Conservation (phyloP, 35 echinoderm and acorn worm species). For the Lytechinus pictus region DNA sequence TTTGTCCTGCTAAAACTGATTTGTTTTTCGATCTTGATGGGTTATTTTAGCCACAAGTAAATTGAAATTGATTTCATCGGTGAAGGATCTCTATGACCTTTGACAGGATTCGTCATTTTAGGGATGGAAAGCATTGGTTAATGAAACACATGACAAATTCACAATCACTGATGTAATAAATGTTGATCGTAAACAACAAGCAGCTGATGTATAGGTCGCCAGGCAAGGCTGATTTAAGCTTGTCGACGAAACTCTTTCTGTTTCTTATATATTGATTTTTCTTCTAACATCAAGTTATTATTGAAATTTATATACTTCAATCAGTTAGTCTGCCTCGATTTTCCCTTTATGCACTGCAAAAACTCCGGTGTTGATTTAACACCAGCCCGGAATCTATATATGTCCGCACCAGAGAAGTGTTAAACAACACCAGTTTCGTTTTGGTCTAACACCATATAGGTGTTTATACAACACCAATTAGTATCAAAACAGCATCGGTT, state of each 20-base stretch:
- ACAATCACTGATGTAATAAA: background rate
- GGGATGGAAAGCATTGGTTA: background rate
- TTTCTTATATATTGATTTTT: too few relatives aligned
- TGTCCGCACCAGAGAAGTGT: too few relatives aligned
- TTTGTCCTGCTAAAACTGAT: too few relatives aligned
- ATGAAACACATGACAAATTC: background rate
- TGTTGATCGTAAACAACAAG: background rate
- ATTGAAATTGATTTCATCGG: background rate
- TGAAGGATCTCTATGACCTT: background rate
- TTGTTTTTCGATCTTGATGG: too few relatives aligned
- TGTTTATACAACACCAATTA: too few relatives aligned
- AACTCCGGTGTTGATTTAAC: too few relatives aligned
- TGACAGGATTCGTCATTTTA: background rate
- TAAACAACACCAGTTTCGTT: too few relatives aligned
- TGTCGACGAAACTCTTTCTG: background rate
- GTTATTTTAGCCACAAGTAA: background rate
- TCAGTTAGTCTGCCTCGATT: background rate
- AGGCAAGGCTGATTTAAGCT: background rate
- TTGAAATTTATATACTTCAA: background rate
- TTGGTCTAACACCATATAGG: too few relatives aligned
- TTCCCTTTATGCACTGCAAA: too few relatives aligned
- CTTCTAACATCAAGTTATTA: too few relatives aligned
- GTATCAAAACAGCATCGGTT: too few relatives aligned
- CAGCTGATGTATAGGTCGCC: background rate
- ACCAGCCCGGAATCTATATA: too few relatives aligned